Base-by-base conservation (phyloP, 2,888 invertebrate genomes). In the Patella caerulea region DNA sequence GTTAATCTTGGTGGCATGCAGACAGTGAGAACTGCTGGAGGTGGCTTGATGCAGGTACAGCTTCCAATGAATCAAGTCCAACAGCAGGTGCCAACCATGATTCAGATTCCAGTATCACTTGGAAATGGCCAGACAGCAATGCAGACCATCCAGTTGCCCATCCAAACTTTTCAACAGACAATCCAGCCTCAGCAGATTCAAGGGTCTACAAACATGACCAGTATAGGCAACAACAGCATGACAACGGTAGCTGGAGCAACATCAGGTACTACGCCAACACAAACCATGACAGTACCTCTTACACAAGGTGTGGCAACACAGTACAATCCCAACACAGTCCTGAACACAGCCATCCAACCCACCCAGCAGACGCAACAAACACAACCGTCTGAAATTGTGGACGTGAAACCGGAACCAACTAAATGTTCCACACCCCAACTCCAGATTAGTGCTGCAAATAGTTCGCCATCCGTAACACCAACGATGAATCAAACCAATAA, bases 71-170 rank as follows among this genome's bases (percentile, higher is more conserved):
- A 79, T 70, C 88, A 86, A 77, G 71, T 73, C 2, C 71, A 86
- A 9, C 88, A 88, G 77, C 88, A 88, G 77, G 81, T 87, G 34
- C 85, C 92, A 81, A 89, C 95, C 95, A 88, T 95, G 69, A 96
- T 98, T 5, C 98, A 98, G 92, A 96, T 97, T 80, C 97, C 97
- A 1, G 96, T 97, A 82, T 94, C 95, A 73, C 94, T 95, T 56
- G 45, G 45, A 9, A 96, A 95, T 91, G 98, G 98, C 0, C 98
- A 98, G 92, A 98, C 98, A 0, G 95, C 98, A 79, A 96, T 97
- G 92, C 98, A 98, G 91, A 98, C 98, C 0, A 95, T 98, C 0
- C 98, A 98, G 91, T 95, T 98, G 87, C 98, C 98, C 0, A 94
- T 98, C 24, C 97, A 97, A 91, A 94, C 96, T 71, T 92, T 95